Conservation (phyloP, 2,113 vertebrate species). For the Lagopus muta region DNA sequence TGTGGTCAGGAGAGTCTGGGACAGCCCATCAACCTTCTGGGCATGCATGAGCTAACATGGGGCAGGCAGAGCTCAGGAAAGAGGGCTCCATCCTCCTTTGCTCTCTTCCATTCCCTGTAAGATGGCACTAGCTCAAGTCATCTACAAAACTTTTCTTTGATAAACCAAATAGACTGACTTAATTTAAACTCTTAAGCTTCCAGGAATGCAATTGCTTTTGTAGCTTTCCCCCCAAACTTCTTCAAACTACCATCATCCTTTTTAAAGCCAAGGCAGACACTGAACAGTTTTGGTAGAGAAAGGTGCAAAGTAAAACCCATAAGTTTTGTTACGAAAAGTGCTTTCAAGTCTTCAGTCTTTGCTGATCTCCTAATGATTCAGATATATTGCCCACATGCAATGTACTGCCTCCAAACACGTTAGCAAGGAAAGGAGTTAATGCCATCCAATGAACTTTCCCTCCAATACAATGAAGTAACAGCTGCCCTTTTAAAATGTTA, state of each 20-base stretch:
- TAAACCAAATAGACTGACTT: not conserved
- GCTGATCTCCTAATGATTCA: not conserved
- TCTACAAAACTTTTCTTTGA: not conserved
- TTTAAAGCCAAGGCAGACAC: not conserved
- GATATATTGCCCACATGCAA: not conserved
- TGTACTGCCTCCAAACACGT: not conserved
- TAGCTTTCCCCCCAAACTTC: not conserved
- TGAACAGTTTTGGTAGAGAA: not conserved
- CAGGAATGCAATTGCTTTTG: not conserved
- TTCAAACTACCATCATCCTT: not conserved
- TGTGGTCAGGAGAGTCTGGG: fast-evolving
- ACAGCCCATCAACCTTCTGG: not conserved
- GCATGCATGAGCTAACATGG: fast-evolving
- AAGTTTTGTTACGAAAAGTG: not conserved
- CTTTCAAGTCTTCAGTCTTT: not conserved
- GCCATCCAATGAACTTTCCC: not conserved
- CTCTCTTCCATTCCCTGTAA: not conserved
- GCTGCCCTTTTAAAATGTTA: not conserved
- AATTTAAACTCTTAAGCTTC: not conserved
- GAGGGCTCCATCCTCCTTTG: not conserved
- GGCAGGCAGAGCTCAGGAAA: not conserved
- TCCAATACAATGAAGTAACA: not conserved
- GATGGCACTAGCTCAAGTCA: not conserved
- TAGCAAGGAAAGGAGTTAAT: not conserved
- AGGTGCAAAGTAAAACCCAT: not conserved